A percentile compares a stretch with the other conserved stretches of the same genome.
Conservation (phyloP, 2,797 vertebrate species). For the Paramormyrops hopkinsi region DNA sequence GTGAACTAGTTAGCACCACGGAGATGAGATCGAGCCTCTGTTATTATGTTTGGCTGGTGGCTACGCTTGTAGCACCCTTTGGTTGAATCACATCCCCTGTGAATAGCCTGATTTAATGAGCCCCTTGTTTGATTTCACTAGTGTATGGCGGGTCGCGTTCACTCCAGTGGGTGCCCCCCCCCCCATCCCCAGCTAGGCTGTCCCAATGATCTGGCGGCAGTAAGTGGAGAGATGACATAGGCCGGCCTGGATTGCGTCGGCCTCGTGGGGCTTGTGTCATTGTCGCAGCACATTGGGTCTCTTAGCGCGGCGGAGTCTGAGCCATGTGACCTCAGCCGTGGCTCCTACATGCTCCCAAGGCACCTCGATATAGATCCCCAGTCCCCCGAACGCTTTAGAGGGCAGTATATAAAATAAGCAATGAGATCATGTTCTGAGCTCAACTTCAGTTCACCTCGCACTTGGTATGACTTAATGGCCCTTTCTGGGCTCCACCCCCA, state of each 20-base stretch:
- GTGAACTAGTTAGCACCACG: not conserved
- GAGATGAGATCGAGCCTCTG: not conserved
- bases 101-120: not conserved
- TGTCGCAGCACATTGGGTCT: not conserved
- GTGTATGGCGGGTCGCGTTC: not conserved
- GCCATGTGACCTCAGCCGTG: slow-evolving; percentile 16
- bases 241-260: not conserved
- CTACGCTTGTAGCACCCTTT: not conserved
- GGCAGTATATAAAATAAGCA: slow-evolving; percentile 14
- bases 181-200: not conserved
- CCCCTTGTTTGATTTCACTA: not conserved
- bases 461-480: slow-evolving; percentile 27
- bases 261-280: not conserved
- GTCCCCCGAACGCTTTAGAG: not conserved
- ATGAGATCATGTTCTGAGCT: slow-evolving; percentile 8
- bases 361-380: slow-evolving; percentile 28
- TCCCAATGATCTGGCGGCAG: not conserved
- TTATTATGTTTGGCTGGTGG: not conserved
- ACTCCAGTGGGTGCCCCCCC: not conserved
- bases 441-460: slow-evolving; percentile 14
- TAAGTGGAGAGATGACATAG: not conserved
- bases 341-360: slow-evolving; percentile 18
- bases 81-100: not conserved
- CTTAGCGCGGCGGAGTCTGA: not conserved
- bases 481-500: not conserved